phyloP scores from a whole-genome alignment of 2,113 vertebrate genomes.

The Collichthys lucidus region DNA sequence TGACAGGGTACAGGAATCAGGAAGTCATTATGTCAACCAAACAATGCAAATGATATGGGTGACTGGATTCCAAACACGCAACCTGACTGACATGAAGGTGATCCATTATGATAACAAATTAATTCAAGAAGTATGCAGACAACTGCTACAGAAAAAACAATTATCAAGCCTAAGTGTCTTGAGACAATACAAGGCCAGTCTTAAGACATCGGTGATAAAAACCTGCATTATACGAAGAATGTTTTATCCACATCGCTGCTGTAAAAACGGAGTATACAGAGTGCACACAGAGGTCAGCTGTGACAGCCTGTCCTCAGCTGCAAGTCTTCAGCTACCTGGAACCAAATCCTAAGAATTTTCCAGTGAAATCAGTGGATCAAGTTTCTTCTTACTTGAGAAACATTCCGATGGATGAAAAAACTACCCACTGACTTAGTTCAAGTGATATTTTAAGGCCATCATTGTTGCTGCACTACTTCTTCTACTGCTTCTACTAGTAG shows the following conservation, averaged over 20 bases:
- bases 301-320: slow-evolving; percentile 9
- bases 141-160: neutral
- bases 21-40: neutral
- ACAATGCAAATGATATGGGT: slow-evolving; percentile 19
- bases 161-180: neutral
- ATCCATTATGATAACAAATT: neutral
- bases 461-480: neutral
- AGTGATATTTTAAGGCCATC: neutral
- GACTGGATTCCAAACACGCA: slow-evolving; percentile 6
- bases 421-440: neutral
- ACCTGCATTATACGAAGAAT: slow-evolving; percentile 5
- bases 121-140: neutral
- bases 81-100: neutral
- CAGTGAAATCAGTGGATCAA: neutral
- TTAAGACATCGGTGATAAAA: neutral
- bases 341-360: slow-evolving; percentile 15
- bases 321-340: slow-evolving; percentile 25
- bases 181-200: neutral
- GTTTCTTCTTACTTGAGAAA: neutral
- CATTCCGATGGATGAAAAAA: neutral
- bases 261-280: neutral
- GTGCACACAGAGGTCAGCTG: neutral
- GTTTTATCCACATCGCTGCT: neutral
- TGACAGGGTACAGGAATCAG: neutral
- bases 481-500: neutral